A percentile compares a stretch with the other conserved stretches of the same genome.
Conservation (phyloP, 2,888 invertebrate species). For the Incurvaria masculella region DNA sequence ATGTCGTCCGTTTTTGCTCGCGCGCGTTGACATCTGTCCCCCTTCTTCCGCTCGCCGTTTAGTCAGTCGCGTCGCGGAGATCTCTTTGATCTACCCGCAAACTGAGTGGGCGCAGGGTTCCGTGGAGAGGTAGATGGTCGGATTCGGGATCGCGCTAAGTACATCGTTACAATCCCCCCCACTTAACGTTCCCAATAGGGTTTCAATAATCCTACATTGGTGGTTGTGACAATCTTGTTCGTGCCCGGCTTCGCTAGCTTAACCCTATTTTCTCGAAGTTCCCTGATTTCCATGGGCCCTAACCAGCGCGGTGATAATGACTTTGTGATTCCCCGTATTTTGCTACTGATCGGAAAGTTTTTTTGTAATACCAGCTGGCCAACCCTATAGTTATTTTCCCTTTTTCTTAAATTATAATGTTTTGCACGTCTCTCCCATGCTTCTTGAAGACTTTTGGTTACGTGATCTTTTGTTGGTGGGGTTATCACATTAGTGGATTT, state of each 20-base stretch:
- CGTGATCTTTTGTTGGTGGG: neutral
- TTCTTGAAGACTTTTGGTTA: neutral
- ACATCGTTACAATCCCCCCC: slow-evolving; percentile 7
- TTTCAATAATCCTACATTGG: neutral
- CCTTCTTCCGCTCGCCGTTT: too few species aligned
- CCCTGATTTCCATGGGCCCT: neutral
- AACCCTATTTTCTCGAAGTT: neutral
- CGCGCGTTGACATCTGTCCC: too few species aligned
- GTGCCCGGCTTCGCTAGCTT: neutral
- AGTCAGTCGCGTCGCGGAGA: too few species aligned
- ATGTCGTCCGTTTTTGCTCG: too few species aligned
- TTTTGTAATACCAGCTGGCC: neutral
- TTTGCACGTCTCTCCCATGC: neutral
- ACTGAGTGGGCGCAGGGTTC: too few species aligned
- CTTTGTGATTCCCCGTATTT: neutral
- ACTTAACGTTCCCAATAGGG: slow-evolving; percentile 5
- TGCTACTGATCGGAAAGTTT: neutral
- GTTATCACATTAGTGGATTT: neutral
- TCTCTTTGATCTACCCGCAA: too few species aligned
- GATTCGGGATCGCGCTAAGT: too few species aligned
- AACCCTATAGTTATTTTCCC: neutral
- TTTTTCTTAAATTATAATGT: neutral
- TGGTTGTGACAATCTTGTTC: neutral
- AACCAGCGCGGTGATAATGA: neutral
- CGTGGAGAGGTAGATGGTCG: too few species aligned